phyloP scores from a whole-genome alignment of 2,797 vertebrate species.

The Hippoglossus hippoglossus region DNA sequence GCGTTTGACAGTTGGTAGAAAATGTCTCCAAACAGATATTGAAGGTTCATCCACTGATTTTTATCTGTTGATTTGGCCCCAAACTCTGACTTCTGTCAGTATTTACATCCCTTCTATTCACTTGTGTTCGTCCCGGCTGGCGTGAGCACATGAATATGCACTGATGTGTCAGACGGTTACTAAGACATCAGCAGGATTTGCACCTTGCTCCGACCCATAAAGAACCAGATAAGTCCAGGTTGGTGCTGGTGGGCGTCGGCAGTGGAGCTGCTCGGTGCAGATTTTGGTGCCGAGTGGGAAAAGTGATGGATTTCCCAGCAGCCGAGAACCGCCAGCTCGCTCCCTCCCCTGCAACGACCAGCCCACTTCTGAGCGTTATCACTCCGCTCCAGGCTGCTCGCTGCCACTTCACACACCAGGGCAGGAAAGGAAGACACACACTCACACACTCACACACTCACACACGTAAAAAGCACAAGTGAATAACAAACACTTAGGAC shows the following conservation, averaged over 20 bases:
- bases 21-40: too few species aligned
- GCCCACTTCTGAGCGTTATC: constrained; percentile 72
- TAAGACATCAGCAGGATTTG: too few species aligned
- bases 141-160: too few species aligned
- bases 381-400: constrained; percentile 75
- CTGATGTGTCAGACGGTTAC: too few species aligned
- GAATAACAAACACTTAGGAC: constrained; percentile 7
- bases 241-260: constrained; percentile 23
- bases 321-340: constrained; percentile 21
- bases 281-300: constrained; percentile 59
- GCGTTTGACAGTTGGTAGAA: too few species aligned
- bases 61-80: too few species aligned
- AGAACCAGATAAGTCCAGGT: constrained; percentile 8
- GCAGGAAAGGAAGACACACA: constrained; percentile 52
- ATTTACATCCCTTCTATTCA: too few species aligned
- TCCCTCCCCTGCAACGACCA: neutral
- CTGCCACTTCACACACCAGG: constrained; percentile 72
- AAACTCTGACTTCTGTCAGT: too few species aligned
- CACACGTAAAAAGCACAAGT: constrained; percentile 2
- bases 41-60: too few species aligned
- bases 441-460: constrained; percentile 7
- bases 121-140: too few species aligned
- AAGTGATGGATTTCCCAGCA: constrained; percentile 80
- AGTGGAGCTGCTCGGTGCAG: constrained; percentile 32
- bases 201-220: neutral